Conservation (phyloP, 2,113 vertebrate genomes). For the Elachura formosa region DNA sequence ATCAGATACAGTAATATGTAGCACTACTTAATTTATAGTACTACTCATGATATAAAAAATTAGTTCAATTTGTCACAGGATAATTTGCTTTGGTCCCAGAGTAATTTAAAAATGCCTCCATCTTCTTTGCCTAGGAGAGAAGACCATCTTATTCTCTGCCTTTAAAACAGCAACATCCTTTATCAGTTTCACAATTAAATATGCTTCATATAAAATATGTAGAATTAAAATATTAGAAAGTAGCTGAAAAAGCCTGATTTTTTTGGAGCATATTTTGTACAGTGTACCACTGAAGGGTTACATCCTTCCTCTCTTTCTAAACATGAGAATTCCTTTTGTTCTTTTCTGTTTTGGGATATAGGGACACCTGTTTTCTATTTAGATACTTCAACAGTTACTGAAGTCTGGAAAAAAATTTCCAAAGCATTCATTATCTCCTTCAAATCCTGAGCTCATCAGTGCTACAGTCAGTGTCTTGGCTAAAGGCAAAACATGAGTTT, state of each 20-base stretch:
- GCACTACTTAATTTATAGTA: not conserved
- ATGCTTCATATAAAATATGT: not conserved
- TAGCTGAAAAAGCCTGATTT: not conserved
- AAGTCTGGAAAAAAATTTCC: not conserved
- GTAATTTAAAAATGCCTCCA: not conserved
- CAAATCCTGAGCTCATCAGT: not conserved
- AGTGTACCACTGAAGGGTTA: not conserved
- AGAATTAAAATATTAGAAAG: not conserved
- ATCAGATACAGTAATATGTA: not conserved
- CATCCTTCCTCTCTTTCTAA: not conserved
- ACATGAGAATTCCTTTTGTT: not conserved
- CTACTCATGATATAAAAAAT: not conserved
- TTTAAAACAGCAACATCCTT: not conserved
- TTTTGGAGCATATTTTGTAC: not conserved
- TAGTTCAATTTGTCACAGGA: not conserved
- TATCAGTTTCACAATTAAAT: not conserved
- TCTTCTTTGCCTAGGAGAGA: not conserved
- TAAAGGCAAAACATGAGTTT: not conserved
- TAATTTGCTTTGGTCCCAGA: not conserved
- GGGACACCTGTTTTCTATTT: not conserved
- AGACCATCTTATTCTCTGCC: not conserved
- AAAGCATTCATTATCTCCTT: not conserved
- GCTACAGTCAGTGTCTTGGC: not conserved
- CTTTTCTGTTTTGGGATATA: not conserved
- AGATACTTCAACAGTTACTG: not conserved